Evolutionary conservation across 2,113 vertebrate genomes (phyloP).

Genomic region (Calonectris borealis): DNA sequence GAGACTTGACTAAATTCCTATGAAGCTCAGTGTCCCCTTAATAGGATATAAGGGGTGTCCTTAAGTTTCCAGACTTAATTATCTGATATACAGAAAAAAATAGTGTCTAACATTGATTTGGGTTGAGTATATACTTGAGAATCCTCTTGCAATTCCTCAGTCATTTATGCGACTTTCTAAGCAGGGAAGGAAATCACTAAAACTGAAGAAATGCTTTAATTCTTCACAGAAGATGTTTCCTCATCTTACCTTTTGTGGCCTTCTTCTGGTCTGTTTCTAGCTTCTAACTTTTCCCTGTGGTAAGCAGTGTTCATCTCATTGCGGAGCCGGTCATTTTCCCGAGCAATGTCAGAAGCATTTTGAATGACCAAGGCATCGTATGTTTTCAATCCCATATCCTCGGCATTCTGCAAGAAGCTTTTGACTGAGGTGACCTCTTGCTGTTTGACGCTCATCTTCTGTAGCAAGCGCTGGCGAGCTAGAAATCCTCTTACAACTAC

Average conservation of each 20-base stretch:
- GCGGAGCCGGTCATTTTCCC: conserved; percentile 87
- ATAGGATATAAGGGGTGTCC: background rate
- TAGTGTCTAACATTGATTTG: background rate
- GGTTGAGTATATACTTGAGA: background rate
- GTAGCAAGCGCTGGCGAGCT: conserved; percentile 78
- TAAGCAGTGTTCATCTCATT: conserved; percentile 74
- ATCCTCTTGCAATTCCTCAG: background rate
- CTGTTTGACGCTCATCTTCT: conserved; percentile 74
- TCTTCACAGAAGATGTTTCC: background rate
- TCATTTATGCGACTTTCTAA: background rate
- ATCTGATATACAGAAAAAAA: background rate
- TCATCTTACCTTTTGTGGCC: conserved; percentile 76
- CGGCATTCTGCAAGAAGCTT: conserved; percentile 86
- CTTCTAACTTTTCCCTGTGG: conserved; percentile 79
- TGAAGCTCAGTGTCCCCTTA: background rate
- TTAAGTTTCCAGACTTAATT: background rate
- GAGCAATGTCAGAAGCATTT: conserved; percentile 90
- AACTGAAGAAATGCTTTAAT: background rate
- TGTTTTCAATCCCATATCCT: conserved; percentile 86
- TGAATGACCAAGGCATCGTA: conserved; percentile 92
- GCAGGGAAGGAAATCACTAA: background rate
- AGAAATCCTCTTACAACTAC: conserved; percentile 91
- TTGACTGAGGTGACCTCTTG: conserved; percentile 79
- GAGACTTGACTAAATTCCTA: background rate
- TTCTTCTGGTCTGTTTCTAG: conserved; percentile 81